These are phyloP conservation scores for Buphagus erythrorhynchus DNA, from an alignment of 2,797 vertebrate species.

Conservation along the genomic window DNA sequence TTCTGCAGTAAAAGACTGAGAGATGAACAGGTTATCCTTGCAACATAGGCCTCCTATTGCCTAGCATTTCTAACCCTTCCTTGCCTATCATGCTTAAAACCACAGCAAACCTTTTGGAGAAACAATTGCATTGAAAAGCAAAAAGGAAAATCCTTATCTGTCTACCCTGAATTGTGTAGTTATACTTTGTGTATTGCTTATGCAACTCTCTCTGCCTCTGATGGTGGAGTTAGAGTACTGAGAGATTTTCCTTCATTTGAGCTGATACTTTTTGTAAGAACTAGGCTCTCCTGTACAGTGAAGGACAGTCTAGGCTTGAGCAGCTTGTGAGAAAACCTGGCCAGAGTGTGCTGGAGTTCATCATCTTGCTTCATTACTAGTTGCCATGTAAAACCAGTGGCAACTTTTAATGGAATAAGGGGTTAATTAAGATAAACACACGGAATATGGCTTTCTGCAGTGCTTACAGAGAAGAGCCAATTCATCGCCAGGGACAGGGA, in stretches of 20 bases:
- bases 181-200: neutral
- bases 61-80: neutral
- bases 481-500: neutral
- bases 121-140: neutral
- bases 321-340: neutral
- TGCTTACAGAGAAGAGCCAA: neutral
- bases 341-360: neutral
- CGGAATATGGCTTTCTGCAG: neutral
- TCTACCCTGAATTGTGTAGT: neutral
- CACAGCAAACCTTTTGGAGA: neutral
- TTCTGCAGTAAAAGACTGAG: neutral
- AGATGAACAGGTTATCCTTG: neutral
- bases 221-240: neutral
- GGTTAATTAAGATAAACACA: neutral
- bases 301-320: neutral
- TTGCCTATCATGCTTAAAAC: neutral
- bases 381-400: neutral
- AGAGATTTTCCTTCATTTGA: neutral
- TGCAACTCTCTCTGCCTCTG: neutral
- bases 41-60: neutral
- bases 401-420: neutral
- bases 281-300: neutral
- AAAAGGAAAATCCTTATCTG: neutral
- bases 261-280: neutral
- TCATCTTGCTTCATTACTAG: neutral